Base-by-base conservation (phyloP, 2,113 vertebrate genomes). In the Gulo gulo region DNA sequence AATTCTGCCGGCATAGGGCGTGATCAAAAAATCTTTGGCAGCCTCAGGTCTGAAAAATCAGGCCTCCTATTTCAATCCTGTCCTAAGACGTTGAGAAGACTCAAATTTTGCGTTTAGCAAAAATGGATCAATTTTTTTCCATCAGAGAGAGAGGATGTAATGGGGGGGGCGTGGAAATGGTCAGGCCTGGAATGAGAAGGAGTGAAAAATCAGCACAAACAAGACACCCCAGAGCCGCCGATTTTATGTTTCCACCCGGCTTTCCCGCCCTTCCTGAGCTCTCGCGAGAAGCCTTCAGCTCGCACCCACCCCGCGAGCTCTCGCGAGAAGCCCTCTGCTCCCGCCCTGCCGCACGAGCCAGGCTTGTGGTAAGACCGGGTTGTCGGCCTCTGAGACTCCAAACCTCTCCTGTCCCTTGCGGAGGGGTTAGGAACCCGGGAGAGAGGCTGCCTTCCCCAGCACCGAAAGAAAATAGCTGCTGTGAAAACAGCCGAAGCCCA, bases 201-300 rank as follows among this genome's bases (percentile, higher is more conserved):
- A 5, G 14, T 29, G 21, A 67, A 86, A 61, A 52, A 78, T 69
- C 59, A 34, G 16, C 34, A n/a, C n/a, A 15, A 47, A 42, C 6
- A 4, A 59, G 23, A 39, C 42, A 3, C 2, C 0, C 45, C 26
- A 39, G 14, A 73, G 45, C 4, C 9, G 29, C 16, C 3, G 14
- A 29, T 6, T 7, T 11, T 12, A 6, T 12, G 50, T 24, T 83
- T 34, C 52, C 42, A 24, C 47, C 21, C 0, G 0, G 2, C 6
- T 6, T n/a, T 50, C 65, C 36, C 3, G 0, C 52, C 31, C 6
- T 15, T 55, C 23, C 45, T 2, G 31, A 55, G 63, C 45, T 39
- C 47, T 71, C 20, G 7, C 50, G 8, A 31, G 36, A 74, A 57
- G 18, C 12, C 36, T 4, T 47, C 7, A 10, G 14, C 4, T 52